Evolutionary conservation across 2,888 invertebrate species (phyloP).

Genomic region (Trichopoda pennipes): DNA sequence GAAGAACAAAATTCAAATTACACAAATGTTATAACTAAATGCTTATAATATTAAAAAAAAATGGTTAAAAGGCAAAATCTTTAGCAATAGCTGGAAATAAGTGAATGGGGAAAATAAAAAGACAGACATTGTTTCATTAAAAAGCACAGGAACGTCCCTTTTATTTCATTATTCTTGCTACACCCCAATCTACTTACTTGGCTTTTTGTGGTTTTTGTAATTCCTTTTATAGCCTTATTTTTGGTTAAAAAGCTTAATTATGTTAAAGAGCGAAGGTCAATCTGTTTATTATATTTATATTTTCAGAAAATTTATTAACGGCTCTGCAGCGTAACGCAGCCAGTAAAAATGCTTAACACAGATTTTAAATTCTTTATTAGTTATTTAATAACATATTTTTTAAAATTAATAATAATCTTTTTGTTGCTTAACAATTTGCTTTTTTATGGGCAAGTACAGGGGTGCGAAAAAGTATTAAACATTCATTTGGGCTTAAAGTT

Average conservation of each 20-base stretch:
- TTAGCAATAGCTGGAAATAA: constrained; percentile 30
- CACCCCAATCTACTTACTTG: background rate
- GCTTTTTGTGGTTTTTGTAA: constrained; percentile 3
- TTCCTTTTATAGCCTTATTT: constrained; percentile 22
- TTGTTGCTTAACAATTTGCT: background rate
- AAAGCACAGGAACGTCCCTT: background rate
- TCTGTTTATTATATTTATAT: constrained; percentile 30
- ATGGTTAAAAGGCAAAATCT: constrained; percentile 10
- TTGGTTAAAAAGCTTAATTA: constrained; percentile 57
- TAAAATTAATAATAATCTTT: background rate
- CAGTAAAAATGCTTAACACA: background rate
- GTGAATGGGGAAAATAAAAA: constrained; percentile 24
- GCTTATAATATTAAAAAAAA: constrained; percentile 24
- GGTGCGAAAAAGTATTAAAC: too few relatives aligned
- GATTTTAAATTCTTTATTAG: background rate
- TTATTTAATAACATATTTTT: background rate
- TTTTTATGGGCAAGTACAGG: too few relatives aligned
- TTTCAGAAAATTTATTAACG: constrained; percentile 12
- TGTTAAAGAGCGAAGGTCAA: constrained; percentile 59
- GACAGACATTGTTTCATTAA: constrained; percentile 21
- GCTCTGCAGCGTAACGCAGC: background rate
- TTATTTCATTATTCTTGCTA: background rate
- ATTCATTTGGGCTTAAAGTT: too few relatives aligned
- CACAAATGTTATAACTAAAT: constrained; percentile 38
- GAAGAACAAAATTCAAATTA: background rate